Evolutionary conservation across 2,888 invertebrate species (phyloP).

Genomic region (Anticlea derivata): DNA sequence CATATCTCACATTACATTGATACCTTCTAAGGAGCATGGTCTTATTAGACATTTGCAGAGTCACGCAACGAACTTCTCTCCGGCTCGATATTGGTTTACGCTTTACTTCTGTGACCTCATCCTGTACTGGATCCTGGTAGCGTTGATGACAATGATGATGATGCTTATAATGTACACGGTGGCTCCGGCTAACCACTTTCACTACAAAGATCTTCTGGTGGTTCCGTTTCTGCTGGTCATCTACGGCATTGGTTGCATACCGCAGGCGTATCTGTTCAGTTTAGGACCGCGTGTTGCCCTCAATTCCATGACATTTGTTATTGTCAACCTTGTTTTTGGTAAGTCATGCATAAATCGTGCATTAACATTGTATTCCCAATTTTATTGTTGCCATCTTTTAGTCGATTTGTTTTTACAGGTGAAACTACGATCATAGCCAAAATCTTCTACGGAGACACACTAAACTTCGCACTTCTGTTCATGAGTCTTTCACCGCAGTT

Average conservation of each 20-base stretch:
- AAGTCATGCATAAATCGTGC: conserved; percentile 27
- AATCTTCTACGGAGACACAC: conserved; percentile 59
- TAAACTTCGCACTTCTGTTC: conserved; percentile 49
- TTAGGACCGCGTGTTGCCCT: conserved; percentile 59
- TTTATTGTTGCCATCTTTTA: not conserved
- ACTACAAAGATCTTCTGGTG: conserved; percentile 59
- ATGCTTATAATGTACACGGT: conserved; percentile 47
- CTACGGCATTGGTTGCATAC: conserved; percentile 67
- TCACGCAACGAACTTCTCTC: conserved; percentile 65
- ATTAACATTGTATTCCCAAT: not conserved
- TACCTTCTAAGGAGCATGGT: conserved; percentile 69
- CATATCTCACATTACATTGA: conserved; percentile 62
- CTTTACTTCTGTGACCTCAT: conserved; percentile 63
- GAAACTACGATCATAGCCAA: conserved; percentile 67
- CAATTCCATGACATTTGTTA: conserved; percentile 64
- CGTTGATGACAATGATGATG: conserved; percentile 51
- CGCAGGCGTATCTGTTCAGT: conserved; percentile 73
- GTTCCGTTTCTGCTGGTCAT: conserved; percentile 57
- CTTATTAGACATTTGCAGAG: conserved; percentile 66
- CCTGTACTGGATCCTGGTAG: conserved; percentile 57
- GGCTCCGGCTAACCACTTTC: conserved; percentile 45
- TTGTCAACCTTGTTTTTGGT: conserved; percentile 69
- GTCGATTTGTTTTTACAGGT: conserved; percentile 45
- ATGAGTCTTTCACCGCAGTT: conserved; percentile 70
- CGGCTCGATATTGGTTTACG: conserved; percentile 62